Evolutionary conservation across 2,797 vertebrate genomes (phyloP), one percentile per base, ranked within the genome.

Genomic region (Pseudocheirus occidentalis): DNA sequence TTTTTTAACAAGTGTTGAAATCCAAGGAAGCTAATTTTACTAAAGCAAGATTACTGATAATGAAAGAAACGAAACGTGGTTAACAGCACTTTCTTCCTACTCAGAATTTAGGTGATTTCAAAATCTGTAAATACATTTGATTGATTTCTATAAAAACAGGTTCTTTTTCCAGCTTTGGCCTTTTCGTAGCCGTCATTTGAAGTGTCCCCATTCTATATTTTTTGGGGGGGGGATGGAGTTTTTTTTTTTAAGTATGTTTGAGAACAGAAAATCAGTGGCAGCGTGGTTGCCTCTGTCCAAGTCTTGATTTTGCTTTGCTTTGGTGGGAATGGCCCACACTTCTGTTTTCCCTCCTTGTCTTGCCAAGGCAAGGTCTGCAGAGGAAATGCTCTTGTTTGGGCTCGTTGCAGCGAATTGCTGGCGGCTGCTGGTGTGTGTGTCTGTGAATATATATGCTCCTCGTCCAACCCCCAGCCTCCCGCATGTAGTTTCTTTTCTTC

Each of bases 1-100:
- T 99, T 66, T 99, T 99, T 98, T 98, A 99, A 98, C 98, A 98
- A 98, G 97, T 0, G 31, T 96, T 97, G 98, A 98, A 97, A 98
- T 97, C 95, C 58, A 97, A 97, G 97, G 97, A 97, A 98, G 96
- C 97, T 98, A 97, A 98, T 99, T 99, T 98, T 96, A 97, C 95
- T 97, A 95, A 95, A 95, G 94, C n/a, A 57, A 62, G 92, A 93
- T 57, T 54, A 55, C 56, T 92, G 54, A 46, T n/a, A 93, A 96
- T 31, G 62, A 95, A 92, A 73, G n/a, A 40, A 66, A 66, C 1
- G 66, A 92, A 95, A 94, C 95, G 95, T 90, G 27, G 81, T 94
- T 92, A 94, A 91, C 94, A 92, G 94, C 93, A 93, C 95, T 55
- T 91, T 46, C 29, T 81, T 11, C n/a, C n/a, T 6, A 18, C n/a